Evolutionary conservation across 2,113 vertebrate species (phyloP), one percentile per base, ranked within the genome.

Genomic region (Pontoporia blainvillei): DNA sequence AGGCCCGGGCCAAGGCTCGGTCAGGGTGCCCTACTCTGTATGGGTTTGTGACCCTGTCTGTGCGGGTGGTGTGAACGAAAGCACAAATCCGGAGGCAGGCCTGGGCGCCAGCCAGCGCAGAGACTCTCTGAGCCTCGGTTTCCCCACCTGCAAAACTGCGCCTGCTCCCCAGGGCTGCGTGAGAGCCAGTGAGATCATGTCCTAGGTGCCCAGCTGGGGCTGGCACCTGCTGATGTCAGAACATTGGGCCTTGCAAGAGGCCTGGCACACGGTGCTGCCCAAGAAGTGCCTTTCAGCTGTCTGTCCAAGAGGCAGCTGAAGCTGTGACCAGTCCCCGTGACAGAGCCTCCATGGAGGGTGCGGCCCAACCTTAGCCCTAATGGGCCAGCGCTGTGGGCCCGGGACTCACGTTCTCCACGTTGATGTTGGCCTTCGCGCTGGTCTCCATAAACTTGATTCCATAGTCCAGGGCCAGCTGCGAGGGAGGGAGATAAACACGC

Each of bases 401-500:
- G 0, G 41, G 64, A 99, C 99, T 99, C 97, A 99, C 99, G 0
- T 99, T 99, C 98, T 99, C 99, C 98, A 99, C 99, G 14, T 99
- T 99, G 97, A 99, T 99, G 97, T 99, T 99, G 90, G 99, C 99
- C 98, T 99, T 99, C 21, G 99, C 99, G 12, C 99, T 99, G 49
- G 99, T 99, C 98, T 99, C 99, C 99, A 99, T 99, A 98, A 99
- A 99, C 97, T 99, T 99, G 96, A 99, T 99, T 46, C 99, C 99
- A 23, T 99, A 99, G 96, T 99, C 99, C 12, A 99, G 98, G 7
- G 99, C 99, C 89, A 99, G 98, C 99, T 99, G 97, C 76, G 96
- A 84, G 86, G 97, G 61, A 72, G 27, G 8, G 29, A 84, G 52
- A 97, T 6, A 86, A 18, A 86, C 1, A 49, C 1, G 12, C 2